phyloP scores from a whole-genome alignment of 2,888 invertebrate genomes.

The Teleogryllus oceanicus region DNA sequence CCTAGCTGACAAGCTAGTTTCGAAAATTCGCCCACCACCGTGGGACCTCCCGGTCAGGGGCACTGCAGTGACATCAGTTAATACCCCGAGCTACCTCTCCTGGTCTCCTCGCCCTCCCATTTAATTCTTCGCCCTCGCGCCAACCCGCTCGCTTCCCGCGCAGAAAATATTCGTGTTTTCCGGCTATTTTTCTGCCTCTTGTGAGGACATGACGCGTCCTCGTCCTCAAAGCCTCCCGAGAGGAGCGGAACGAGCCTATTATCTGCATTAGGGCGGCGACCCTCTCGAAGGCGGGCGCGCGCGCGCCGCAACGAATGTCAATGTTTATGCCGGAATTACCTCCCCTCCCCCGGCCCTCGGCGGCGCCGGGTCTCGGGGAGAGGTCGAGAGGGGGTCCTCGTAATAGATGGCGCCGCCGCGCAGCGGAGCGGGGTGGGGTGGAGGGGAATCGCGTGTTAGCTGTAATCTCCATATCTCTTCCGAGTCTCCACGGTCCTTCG shows the following conservation, averaged over 20 bases:
- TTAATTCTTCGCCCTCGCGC: no score
- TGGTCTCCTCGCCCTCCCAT: no score
- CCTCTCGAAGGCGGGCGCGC: background rate
- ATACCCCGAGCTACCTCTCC: no score
- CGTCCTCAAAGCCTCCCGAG: background rate
- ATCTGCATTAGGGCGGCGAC: background rate
- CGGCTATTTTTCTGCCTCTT: background rate
- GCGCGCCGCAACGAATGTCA: background rate
- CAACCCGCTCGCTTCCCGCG: no score
- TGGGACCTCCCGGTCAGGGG: no score
- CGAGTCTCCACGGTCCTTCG: background rate
- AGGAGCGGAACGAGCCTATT: background rate
- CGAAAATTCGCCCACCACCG: no score
- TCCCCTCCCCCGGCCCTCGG: background rate
- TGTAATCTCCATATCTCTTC: slow-evolving; percentile 18
- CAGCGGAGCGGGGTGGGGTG: background rate
- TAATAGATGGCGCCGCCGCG: background rate
- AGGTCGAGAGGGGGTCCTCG: background rate
- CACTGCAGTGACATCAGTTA: no score
- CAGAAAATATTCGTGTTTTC: background rate
- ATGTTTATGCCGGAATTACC: background rate
- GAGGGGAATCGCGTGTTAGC: slow-evolving; percentile 7
- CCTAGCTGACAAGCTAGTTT: no score
- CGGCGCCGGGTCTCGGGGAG: background rate
- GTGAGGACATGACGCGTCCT: background rate